Evolutionary conservation across 2,797 vertebrate genomes (phyloP).

Genomic region (Streptopelia turtur): DNA sequence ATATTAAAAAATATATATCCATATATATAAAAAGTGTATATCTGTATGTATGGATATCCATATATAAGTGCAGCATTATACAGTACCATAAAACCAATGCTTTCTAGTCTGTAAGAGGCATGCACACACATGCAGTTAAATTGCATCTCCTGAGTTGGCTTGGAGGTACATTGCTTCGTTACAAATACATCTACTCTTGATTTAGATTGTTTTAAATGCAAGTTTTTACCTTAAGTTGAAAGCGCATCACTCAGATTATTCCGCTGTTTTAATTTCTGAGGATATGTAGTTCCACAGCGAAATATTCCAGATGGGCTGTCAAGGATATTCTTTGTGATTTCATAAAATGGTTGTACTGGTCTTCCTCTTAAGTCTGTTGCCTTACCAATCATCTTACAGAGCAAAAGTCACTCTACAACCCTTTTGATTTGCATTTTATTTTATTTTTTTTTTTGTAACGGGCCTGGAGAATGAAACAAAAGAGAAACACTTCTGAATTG

Average conservation of each 20-base stretch:
- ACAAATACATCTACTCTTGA: neutral
- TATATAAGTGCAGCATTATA: too few relatives aligned
- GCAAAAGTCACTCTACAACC: neutral
- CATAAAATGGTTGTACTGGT: neutral
- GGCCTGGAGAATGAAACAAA: neutral
- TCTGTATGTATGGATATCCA: neutral
- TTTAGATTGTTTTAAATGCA: neutral
- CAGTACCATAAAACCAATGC: accelerated
- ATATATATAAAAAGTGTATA: neutral
- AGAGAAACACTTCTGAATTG: neutral
- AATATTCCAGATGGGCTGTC: neutral
- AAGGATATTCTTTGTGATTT: neutral
- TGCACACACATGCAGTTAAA: accelerated
- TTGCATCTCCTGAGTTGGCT: neutral
- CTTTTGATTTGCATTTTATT: neutral
- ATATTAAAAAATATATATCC: neutral
- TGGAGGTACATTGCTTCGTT: neutral
- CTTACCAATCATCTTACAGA: neutral
- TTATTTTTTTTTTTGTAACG: neutral
- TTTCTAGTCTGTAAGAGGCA: neutral
- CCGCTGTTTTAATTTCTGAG: neutral
- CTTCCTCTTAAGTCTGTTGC: neutral
- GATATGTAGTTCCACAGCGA: neutral
- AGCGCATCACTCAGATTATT: neutral
- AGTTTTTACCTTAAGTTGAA: neutral